Percentiles rank a stretch among this genome's conserved stretches.
Conservation (phyloP, 1,140 invertebrate species). For the Chironomus striatipennis region DNA sequence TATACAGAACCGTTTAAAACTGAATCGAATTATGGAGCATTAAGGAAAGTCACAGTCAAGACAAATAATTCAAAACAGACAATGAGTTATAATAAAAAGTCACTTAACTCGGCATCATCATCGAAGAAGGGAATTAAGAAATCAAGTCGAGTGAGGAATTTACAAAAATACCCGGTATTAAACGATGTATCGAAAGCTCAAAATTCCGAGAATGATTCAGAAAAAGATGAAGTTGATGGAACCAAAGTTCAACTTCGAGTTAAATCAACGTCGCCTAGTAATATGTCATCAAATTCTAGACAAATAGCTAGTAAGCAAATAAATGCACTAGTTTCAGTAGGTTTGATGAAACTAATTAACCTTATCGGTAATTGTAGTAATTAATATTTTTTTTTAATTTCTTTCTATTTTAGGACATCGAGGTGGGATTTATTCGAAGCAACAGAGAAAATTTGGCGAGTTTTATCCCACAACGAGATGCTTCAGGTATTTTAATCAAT, state of each 20-base stretch:
- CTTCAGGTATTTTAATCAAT: conserved; percentile 23
- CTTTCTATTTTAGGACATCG: neutral
- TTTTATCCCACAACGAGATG: conserved; percentile 15
- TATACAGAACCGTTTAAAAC: neutral
- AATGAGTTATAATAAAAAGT: neutral
- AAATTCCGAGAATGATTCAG: neutral
- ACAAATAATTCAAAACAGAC: neutral
- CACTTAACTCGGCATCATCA: neutral
- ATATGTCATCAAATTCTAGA: neutral
- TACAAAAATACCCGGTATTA: neutral
- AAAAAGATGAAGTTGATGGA: neutral
- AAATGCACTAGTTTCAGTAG: neutral
- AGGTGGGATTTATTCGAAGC: neutral
- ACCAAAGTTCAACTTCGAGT: neutral
- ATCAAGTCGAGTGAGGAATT: neutral
- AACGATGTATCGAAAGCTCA: neutral
- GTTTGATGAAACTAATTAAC: neutral
- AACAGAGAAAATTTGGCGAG: neutral
- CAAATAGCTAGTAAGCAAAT: neutral
- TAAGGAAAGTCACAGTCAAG: neutral
- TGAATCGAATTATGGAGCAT: neutral
- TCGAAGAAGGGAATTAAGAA: neutral
- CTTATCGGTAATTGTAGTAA: neutral
- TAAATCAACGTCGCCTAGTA: neutral
- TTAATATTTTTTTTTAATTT: neutral